A percentile compares a stretch with the other conserved stretches of the same genome.
phyloP scores from a whole-genome alignment of 1,140 invertebrate genomes.

The Elysia chlorotica region DNA sequence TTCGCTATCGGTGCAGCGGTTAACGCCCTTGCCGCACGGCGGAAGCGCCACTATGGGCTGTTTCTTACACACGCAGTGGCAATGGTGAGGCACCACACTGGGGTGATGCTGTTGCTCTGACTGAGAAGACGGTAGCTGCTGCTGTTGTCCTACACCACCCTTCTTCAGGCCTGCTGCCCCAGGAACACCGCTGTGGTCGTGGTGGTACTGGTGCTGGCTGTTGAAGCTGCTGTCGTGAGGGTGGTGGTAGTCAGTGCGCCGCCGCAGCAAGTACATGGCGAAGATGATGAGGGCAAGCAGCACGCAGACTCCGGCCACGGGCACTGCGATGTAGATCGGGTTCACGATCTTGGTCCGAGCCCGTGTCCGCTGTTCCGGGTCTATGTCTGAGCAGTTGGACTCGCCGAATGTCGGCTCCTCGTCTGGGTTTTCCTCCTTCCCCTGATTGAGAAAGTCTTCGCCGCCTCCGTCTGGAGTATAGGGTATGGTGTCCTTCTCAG shows the following conservation, averaged over 20 bases:
- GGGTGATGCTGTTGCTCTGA: too few relatives aligned
- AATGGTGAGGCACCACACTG: conserved; percentile 18
- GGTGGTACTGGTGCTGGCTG: conserved; percentile 23
- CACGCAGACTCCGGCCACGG: conserved; percentile 55
- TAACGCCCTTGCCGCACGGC: conserved; percentile 37
- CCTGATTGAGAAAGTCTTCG: too few relatives aligned
- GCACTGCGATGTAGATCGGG: conserved; percentile 58
- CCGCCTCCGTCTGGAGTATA: too few relatives aligned
- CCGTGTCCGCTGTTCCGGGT: conserved; percentile 22
- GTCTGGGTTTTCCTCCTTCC: too few relatives aligned
- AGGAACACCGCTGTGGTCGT: conserved; percentile 3
- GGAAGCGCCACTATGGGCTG: conserved; percentile 20
- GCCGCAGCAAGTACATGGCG: conserved; percentile 55
- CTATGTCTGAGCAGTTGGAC: conserved; percentile 23
- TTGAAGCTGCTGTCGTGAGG: too few relatives aligned
- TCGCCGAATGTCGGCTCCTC: conserved; percentile 7
- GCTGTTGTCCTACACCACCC: too few relatives aligned
- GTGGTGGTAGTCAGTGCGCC: conserved; percentile 42
- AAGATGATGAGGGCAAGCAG: conserved; percentile 56
- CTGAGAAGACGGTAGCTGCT: too few relatives aligned
- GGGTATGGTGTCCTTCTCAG: too few relatives aligned
- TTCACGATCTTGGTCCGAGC: conserved; percentile 43
- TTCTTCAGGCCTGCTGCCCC: too few relatives aligned
- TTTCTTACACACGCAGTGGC: conserved; percentile 27
- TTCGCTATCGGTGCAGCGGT: conserved; percentile 56